Base-by-base conservation (phyloP, 1,140 invertebrate species). In the Heliconius hermathena region DNA sequence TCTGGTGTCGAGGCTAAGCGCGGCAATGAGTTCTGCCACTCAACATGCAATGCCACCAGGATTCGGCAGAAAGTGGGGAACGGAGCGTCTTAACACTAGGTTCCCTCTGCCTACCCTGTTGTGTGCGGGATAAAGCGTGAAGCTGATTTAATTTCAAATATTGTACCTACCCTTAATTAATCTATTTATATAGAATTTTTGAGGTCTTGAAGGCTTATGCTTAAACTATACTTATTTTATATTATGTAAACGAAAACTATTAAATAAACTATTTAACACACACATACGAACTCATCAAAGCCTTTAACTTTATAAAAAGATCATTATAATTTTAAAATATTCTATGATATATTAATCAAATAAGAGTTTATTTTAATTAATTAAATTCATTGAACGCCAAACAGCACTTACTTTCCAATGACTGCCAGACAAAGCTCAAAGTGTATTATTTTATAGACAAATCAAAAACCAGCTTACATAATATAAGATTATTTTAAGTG, bases 401-500 rank as follows among this genome's bases (percentile, higher is more conserved):
- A 91, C 91, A 93, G 89, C 91, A 89, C 90, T 93, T 90, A 88
- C 89, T 88, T 88, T 91, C 89, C 89, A 91, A 90, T 92, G 87
- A 91, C 82, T 90, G 74, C 74, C 91, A 90, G 89, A 93, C 93
- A 94, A 94, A 93, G 91, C 91, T 87, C 90, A 93, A 93, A 93
- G 93, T 94, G 93, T 94, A 94, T 94, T 94, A 94, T 94, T 94
- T 93, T 92, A 93, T 94, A 90, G 89, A 92, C 90, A 92, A 93
- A 92, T 92, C 91, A 81, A 90, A 90, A 81, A 85, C 82, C 78
- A 88, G 83, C 85, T 90, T 89, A 91, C 83, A 89, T 90, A 87
- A 87, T 86, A 81, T 81, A 85, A 73, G 78, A 74, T 8, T 38
- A 18, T 26, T 29, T 74, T 66, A 73, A 71, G 36, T 57, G 84